Evolutionary conservation across 2,113 vertebrate species (phyloP), one percentile per base, ranked within the genome.

Genomic region (Piaya cayana): DNA sequence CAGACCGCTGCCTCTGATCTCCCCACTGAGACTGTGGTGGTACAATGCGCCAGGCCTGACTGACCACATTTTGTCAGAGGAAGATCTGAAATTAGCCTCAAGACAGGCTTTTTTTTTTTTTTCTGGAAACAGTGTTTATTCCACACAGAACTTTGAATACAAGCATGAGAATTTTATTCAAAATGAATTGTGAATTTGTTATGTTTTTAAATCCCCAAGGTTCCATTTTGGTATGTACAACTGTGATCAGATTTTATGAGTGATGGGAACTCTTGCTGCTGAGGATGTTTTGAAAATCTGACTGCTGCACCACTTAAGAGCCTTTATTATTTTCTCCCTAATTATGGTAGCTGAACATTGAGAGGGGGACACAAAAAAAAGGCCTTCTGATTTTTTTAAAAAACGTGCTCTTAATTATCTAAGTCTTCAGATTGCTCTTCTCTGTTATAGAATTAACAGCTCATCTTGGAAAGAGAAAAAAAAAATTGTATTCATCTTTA

Each of bases 371-470:
- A 55, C 27, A 53, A 53, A 55, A 53, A 52, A 64, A 49, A 18
- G 47, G 2, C 4, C 32, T 52, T 60, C 82, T 27, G n/a, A 84
- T 84, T n/a, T 27, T 58, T 64, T 88, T 37, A 1, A 34, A 81
- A 90, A 92, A 74, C 3, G 2, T 96, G 81, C 52, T 94, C 69
- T 87, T 91, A 95, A 95, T 95, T 92, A 93, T 50, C 4, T 23
- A 72, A 88, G 60, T 8, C 79, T 90, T 86, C 90, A 88, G 34
- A 90, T n/a, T 65, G 64, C 45, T 86, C 59, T 89, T 78, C 53
- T 63, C 63, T 67, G 36, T 90, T 90, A 92, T 58, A 77, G 92
- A 94, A 94, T 92, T 90, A 95, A 92, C 59, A 77, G 71, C 63
- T 69, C 67, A 52, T 96, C 86, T 92, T 95, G 78, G 74, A 82